Conservation (phyloP, 1,140 invertebrate species). For the Lordiphosa stackelbergi region DNA sequence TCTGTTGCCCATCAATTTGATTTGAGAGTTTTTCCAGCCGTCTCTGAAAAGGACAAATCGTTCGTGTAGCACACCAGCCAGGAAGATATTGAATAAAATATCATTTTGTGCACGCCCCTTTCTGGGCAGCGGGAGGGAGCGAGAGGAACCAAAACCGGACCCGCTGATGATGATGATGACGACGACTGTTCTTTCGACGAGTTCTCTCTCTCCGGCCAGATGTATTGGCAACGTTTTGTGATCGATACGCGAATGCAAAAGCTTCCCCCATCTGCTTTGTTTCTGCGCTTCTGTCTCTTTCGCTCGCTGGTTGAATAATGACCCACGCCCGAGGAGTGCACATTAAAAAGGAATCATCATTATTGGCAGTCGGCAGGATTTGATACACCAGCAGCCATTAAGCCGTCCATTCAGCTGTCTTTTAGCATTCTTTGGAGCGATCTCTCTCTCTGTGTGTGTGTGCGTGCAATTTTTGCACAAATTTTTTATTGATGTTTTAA, state of each 20-base stretch:
- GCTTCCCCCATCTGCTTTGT: not conserved
- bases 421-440: conserved; percentile 3
- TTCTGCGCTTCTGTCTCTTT: not conserved
- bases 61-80: conserved; percentile 23
- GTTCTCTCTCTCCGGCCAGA: not conserved
- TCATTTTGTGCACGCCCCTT: conserved; percentile 76
- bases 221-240: conserved; percentile 70
- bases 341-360: conserved; percentile 77
- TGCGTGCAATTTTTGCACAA: conserved; percentile 25
- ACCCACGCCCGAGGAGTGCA: conserved; percentile 67
- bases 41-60: conserved; percentile 76
- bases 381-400: conserved; percentile 3
- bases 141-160: conserved; percentile 10
- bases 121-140: conserved; percentile 6
- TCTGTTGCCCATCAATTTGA: conserved; percentile 68
- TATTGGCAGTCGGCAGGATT: conserved; percentile 60
- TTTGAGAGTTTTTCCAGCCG: conserved; percentile 60
- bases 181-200: conserved; percentile 34
- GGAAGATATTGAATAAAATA: conserved; percentile 77
- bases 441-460: too few species aligned
- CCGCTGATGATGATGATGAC: conserved; percentile 58
- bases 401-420: conserved; percentile 10
- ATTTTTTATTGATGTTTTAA: conserved; percentile 74
- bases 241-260: conserved; percentile 68
- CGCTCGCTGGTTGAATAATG: conserved; percentile 52